A percentile compares a stretch with the other conserved stretches of the same genome.
Evolutionary conservation across 2,113 vertebrate genomes (phyloP).

Genomic region (Paralichthys olivaceus): DNA sequence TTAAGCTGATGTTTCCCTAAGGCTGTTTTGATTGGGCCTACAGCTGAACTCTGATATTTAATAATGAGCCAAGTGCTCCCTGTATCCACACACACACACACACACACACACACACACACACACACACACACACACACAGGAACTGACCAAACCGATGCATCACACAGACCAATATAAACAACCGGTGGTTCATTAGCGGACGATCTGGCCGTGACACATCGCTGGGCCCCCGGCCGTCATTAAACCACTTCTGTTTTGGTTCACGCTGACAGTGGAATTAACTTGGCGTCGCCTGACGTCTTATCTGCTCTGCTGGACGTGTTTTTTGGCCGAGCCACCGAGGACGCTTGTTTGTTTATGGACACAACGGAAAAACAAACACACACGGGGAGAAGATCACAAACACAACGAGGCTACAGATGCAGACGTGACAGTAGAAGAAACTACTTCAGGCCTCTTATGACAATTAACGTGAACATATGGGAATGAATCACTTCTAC

Average conservation of each 20-base stretch:
- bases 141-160: slow-evolving; percentile 27
- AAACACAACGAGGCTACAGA: background rate
- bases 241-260: slow-evolving; percentile 48
- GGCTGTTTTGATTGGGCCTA: slow-evolving; percentile 74
- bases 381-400: background rate
- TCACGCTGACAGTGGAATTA: slow-evolving; percentile 47
- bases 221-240: slow-evolving; percentile 35
- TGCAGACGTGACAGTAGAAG: too few species aligned
- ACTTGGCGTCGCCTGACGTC: slow-evolving; percentile 30
- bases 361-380: too few species aligned
- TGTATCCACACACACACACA: background rate
- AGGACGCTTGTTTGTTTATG: background rate
- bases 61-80: slow-evolving; percentile 63
- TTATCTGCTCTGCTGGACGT: slow-evolving; percentile 24
- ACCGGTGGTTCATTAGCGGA: slow-evolving; percentile 58
- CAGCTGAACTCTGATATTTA: slow-evolving; percentile 79
- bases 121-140: background rate
- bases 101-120: background rate
- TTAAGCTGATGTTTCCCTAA: slow-evolving; percentile 72
- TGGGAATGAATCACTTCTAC: background rate
- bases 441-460: too few species aligned
- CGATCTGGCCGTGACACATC: slow-evolving; percentile 56
- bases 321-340: background rate
- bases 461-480: too few species aligned
- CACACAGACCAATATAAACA: slow-evolving; percentile 58